Evolutionary conservation across 2,797 vertebrate genomes (phyloP).

Genomic region (Pteropus rufus): DNA sequence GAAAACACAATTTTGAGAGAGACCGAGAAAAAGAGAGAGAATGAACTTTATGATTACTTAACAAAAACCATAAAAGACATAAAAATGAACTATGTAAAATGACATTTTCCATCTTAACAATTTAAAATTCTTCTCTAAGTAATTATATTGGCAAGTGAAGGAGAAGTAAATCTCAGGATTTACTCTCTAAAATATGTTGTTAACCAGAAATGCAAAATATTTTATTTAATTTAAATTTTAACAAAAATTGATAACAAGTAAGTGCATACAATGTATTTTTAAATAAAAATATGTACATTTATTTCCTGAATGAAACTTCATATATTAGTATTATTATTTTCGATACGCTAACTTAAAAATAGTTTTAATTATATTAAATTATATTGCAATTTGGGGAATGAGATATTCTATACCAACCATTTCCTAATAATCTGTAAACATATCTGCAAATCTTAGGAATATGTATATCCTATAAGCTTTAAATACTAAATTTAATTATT

Average conservation of each 20-base stretch:
- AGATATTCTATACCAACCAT: not conserved
- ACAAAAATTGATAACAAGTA: not conserved
- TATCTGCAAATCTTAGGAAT: not conserved
- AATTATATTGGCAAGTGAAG: not conserved
- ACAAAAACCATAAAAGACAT: not conserved
- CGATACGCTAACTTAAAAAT: not conserved
- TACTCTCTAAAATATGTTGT: not conserved
- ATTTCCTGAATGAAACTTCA: not conserved
- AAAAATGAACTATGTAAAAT: constrained; percentile 17
- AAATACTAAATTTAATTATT: not conserved
- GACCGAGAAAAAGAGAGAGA: not conserved
- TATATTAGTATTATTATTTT: not conserved
- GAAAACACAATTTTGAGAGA: not conserved
- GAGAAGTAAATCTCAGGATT: not conserved
- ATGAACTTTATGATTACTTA: not conserved
- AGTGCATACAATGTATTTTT: not conserved
- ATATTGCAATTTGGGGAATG: not conserved
- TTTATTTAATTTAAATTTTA: constrained; percentile 21
- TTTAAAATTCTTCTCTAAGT: not conserved
- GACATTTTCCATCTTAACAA: not conserved
- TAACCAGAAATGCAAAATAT: not conserved
- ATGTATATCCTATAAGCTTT: not conserved
- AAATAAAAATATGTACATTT: not conserved
- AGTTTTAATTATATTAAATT: constrained; percentile 1
- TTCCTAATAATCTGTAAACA: not conserved